phyloP scores from a whole-genome alignment of 2,797 vertebrate genomes.

The Nasua narica region DNA sequence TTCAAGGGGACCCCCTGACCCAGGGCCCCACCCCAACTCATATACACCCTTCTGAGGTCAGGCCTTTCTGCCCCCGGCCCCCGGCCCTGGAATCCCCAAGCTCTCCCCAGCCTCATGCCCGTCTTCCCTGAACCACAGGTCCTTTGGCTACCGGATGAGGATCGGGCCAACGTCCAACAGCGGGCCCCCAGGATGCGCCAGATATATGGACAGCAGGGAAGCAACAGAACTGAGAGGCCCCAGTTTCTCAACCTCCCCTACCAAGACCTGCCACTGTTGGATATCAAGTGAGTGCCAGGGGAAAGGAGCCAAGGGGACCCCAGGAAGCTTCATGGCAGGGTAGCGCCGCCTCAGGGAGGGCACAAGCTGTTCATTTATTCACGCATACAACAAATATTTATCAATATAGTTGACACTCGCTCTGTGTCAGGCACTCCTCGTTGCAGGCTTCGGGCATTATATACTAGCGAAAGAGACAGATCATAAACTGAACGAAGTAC shows the following conservation, averaged over 20 bases:
- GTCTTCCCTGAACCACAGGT: conserved; percentile 81
- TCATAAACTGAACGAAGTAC: neutral
- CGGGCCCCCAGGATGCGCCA: conserved; percentile 87
- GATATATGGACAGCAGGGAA: conserved; percentile 81
- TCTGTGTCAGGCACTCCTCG: neutral
- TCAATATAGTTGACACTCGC: neutral
- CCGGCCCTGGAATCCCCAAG: neutral
- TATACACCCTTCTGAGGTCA: neutral
- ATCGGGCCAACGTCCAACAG: conserved; percentile 83
- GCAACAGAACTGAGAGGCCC: conserved; percentile 64
- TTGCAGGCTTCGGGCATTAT: conserved; percentile 9
- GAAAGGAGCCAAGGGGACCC: neutral
- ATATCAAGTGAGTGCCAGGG: conserved; percentile 87
- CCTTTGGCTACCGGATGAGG: conserved; percentile 89
- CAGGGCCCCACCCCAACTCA: neutral
- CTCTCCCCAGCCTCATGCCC: neutral
- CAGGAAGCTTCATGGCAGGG: neutral
- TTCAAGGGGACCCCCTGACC: neutral
- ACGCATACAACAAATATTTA: neutral
- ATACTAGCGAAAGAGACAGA: neutral
- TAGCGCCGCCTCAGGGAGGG: neutral
- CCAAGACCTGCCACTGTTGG: conserved; percentile 80
- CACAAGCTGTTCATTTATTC: neutral
- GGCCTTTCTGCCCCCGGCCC: neutral
- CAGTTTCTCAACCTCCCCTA: conserved; percentile 90